Percentiles rank a stretch among this genome's conserved stretches.
Conservation (phyloP, 2,113 vertebrate genomes). For the Felis chaus region DNA sequence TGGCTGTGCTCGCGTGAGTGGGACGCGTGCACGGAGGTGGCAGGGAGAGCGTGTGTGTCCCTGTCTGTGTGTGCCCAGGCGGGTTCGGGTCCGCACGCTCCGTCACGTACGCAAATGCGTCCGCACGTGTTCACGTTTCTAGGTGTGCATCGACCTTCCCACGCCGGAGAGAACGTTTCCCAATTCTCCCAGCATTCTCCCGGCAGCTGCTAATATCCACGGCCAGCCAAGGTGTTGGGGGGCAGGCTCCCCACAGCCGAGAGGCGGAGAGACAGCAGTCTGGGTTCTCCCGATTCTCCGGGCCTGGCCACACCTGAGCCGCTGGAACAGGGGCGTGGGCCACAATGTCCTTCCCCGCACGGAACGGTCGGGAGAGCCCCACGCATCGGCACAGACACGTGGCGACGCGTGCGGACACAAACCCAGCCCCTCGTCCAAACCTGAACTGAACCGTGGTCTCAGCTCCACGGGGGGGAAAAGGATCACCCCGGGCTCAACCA, state of each 20-base stretch:
- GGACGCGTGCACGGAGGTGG: fast-evolving
- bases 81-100: background rate
- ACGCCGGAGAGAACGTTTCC: background rate
- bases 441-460: fast-evolving
- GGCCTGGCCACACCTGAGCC: background rate
- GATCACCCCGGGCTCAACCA: no score
- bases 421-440: background rate
- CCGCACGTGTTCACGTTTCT: fast-evolving
- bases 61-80: background rate
- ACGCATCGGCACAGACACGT: fast-evolving
- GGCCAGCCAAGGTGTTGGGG: background rate
- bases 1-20: background rate
- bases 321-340: background rate
- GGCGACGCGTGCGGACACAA: fast-evolving
- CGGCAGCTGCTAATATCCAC: no score
- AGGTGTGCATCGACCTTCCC: fast-evolving
- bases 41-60: no score
- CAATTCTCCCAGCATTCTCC: background rate
- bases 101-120: background rate
- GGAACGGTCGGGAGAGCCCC: background rate
- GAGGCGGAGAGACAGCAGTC: no score
- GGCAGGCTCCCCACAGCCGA: background rate
- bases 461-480: background rate
- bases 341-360: background rate
- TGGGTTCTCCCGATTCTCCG: background rate